These are phyloP conservation scores for Hesperophylax magnus DNA, from an alignment of 1,140 invertebrate species.

Conservation along the genomic window DNA sequence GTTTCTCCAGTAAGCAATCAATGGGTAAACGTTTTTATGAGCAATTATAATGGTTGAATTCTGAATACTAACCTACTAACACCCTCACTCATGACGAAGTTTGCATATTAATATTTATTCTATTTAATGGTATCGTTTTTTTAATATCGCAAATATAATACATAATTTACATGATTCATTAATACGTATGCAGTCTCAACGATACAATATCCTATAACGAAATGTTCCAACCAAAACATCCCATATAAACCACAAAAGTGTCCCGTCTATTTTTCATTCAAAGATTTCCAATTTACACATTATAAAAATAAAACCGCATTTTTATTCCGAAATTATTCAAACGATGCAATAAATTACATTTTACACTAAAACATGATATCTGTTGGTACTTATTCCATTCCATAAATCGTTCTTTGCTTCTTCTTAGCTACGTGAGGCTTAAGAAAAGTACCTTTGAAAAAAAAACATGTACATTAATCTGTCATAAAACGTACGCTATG, in stretches of 20 bases:
- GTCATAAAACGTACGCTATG: slow-evolving; percentile 38
- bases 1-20: no score
- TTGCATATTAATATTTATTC: no score
- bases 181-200: no score
- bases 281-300: background rate
- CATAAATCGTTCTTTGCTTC: slow-evolving; percentile 34
- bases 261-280: background rate
- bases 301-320: slow-evolving; percentile 4
- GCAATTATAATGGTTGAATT: no score
- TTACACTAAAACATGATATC: slow-evolving; percentile 33
- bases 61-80: no score
- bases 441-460: slow-evolving; percentile 29
- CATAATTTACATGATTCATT: no score
- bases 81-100: no score
- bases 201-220: no score
- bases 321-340: slow-evolving; percentile 30
- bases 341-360: slow-evolving; percentile 41
- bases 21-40: no score
- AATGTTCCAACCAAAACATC: background rate
- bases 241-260: background rate
- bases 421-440: slow-evolving; percentile 27
- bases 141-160: no score
- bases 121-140: no score
- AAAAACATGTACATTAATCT: slow-evolving; percentile 42
- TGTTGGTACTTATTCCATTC: slow-evolving; percentile 9